Conservation (phyloP, 2,113 vertebrate species). For the Gallinago undulata region DNA sequence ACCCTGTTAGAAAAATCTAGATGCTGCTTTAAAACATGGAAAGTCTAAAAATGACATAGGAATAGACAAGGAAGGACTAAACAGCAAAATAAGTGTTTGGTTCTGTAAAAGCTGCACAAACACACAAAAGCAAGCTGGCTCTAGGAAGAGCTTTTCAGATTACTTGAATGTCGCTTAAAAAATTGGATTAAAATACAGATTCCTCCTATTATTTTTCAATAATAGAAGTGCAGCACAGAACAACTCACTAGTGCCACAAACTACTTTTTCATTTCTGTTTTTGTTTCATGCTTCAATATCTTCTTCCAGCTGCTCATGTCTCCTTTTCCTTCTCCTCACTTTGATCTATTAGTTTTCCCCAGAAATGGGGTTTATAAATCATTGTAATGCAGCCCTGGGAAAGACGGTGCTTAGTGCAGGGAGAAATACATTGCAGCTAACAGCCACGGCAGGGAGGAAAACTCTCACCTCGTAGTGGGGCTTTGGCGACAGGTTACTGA, state of each 20-base stretch:
- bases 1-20: not conserved
- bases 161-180: not conserved
- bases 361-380: constrained; percentile 86
- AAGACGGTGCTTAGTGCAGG: constrained; percentile 82
- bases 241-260: constrained; percentile 60
- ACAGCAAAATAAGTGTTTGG: not conserved
- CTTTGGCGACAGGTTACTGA: constrained; percentile 81
- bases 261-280: constrained; percentile 80
- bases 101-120: not conserved
- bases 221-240: constrained; percentile 50
- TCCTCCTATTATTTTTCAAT: constrained; percentile 65
- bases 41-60: not conserved
- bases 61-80: not conserved
- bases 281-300: constrained; percentile 75
- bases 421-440: constrained; percentile 80
- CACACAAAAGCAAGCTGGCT: constrained; percentile 7
- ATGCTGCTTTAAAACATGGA: not conserved
- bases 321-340: constrained; percentile 70
- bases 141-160: constrained; percentile 21
- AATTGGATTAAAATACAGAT: constrained; percentile 66
- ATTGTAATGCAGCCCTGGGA: constrained; percentile 80
- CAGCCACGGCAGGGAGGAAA: constrained; percentile 79
- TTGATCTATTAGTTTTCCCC: constrained; percentile 85
- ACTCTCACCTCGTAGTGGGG: constrained; percentile 67
- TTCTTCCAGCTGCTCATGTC: constrained; percentile 75